Evolutionary conservation across 1,140 invertebrate species (phyloP).

Genomic region (Drosophila tani): DNA sequence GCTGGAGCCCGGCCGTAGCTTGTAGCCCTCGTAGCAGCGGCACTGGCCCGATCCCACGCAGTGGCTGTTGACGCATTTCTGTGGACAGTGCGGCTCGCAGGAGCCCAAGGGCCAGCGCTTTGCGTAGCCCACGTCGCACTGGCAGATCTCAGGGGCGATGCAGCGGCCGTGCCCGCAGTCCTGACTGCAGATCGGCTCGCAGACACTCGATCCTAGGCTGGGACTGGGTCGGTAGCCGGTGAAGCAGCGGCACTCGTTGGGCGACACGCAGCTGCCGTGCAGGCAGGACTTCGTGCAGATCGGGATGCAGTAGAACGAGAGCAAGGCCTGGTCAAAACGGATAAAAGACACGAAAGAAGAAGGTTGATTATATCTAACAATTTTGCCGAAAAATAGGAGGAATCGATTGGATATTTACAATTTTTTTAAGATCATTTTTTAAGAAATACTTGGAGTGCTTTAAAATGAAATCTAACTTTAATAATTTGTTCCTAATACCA

Average conservation of each 20-base stretch:
- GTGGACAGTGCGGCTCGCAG: conserved; percentile 84
- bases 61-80: conserved; percentile 74
- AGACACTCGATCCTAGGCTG: conserved; percentile 72
- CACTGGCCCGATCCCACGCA: conserved; percentile 67
- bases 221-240: conserved; percentile 64
- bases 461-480: too few species aligned
- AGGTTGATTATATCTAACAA: neutral
- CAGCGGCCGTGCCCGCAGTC: conserved; percentile 66
- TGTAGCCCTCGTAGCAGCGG: conserved; percentile 76
- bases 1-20: conserved; percentile 55
- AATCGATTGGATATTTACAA: too few species aligned
- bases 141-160: conserved; percentile 72
- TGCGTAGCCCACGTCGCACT: conserved; percentile 70
- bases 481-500: too few species aligned
- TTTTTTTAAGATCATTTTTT: too few species aligned
- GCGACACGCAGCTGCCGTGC: conserved; percentile 73
- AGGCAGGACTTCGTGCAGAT: conserved; percentile 83
- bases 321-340: conserved; percentile 38
- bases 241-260: conserved; percentile 75
- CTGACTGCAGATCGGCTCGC: conserved; percentile 74
- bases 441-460: too few species aligned
- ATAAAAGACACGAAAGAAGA: too few species aligned
- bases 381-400: too few species aligned
- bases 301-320: conserved; percentile 83
- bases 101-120: conserved; percentile 69